Evolutionary conservation across 1,140 invertebrate genomes (phyloP), one percentile per base, ranked within the genome.

Genomic region (Saxidomus purpurata): DNA sequence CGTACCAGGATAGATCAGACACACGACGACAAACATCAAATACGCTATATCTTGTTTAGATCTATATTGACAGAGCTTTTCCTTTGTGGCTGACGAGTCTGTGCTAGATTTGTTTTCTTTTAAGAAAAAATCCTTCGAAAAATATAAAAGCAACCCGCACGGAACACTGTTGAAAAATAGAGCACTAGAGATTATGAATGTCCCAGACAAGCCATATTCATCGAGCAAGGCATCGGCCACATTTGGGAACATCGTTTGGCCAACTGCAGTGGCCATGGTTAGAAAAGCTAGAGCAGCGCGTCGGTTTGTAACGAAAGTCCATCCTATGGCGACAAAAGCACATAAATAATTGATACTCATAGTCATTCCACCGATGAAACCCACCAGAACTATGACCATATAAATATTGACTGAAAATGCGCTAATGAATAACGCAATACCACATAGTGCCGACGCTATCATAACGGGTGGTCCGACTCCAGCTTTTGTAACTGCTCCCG

Each of bases 291-390:
- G 69, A 17, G 83, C 83, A 17, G 83, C n/a, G 13, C 63, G 63
- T 55, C 83, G 52, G 83, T 76, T 67, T 52, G 63, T 11, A 13
- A 38, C 49, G 40, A 85, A 85, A 28, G 43, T 85, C 83, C 67
- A 85, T 9, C 83, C 83, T 13, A 85, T 63, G 15, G 83, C 83
- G n/a, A 85, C 69, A 76, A 85, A 85, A 6, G 38, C 83, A 55
- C 83, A 49, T 19, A 85, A 31, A 36, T 85, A 85, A 69, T 76
- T 85, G 49, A 74, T 38, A 85, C 83, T 85, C 83, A 85, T 85
- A 25, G 43, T 11, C 40, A 85, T 17, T n/a, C 83, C 83, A 17
- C 83, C 40, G 15, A 85, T 22, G 22, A 85, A 69, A 34, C 83
- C 83, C 0, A 85, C 67, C 19, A 71, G 47, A 17, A 55, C 47